Conservation (phyloP, 2,797 vertebrate species). For the Tokudaia muenninki region DNA sequence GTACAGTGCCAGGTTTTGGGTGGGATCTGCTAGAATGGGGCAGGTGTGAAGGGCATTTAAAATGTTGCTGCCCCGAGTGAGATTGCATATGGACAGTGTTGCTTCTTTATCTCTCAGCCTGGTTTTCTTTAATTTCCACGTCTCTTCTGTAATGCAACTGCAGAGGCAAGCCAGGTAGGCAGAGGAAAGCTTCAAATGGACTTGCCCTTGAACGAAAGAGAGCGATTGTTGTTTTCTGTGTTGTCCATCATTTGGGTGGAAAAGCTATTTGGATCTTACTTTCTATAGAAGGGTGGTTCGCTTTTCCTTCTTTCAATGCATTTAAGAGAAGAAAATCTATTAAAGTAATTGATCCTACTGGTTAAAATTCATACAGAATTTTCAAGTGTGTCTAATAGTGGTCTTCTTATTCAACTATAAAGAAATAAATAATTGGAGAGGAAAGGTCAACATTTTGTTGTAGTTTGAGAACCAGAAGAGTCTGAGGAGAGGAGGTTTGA, state of each 20-base stretch:
- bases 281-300: slow-evolving; percentile 69
- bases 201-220: slow-evolving; percentile 77
- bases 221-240: slow-evolving; percentile 58
- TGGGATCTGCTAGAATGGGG: slow-evolving; percentile 40
- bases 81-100: slow-evolving; percentile 75
- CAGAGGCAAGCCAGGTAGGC: slow-evolving; percentile 63
- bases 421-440: slow-evolving; percentile 69
- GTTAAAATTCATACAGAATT: slow-evolving; percentile 75
- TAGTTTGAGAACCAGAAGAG: slow-evolving; percentile 59
- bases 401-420: slow-evolving; percentile 59
- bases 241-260: slow-evolving; percentile 64
- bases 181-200: slow-evolving; percentile 68
- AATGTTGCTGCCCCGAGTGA: slow-evolving; percentile 46
- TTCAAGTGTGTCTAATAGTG: slow-evolving; percentile 73
- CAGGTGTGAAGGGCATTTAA: slow-evolving; percentile 45
- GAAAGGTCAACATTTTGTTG: slow-evolving; percentile 65
- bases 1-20: slow-evolving; percentile 1
- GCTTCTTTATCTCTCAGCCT: slow-evolving; percentile 73
- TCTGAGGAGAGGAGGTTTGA: neutral
- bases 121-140: slow-evolving; percentile 79
- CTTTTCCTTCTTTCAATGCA: slow-evolving; percentile 64
- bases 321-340: slow-evolving; percentile 56
- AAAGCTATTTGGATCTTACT: slow-evolving; percentile 75
- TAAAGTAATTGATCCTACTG: slow-evolving; percentile 63
- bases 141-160: slow-evolving; percentile 76